phyloP scores from a whole-genome alignment of 2,113 vertebrate species.

The Lasiurus cinereus region DNA sequence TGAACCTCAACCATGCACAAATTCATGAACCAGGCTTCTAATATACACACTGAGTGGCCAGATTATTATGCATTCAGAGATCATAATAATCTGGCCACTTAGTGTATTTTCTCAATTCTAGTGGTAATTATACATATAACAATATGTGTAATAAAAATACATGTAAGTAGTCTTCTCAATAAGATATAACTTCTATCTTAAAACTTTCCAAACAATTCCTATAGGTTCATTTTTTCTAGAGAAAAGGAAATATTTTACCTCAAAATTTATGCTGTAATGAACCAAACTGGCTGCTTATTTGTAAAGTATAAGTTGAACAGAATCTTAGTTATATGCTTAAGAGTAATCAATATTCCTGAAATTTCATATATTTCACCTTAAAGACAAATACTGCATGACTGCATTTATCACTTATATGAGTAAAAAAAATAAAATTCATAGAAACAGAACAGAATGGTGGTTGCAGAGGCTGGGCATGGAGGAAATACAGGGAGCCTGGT shows the following conservation, averaged over 20 bases:
- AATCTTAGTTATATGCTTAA: conserved; percentile 9
- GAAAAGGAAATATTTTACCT: conserved; percentile 28
- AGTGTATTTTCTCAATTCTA: conserved; percentile 24
- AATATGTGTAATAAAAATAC: conserved; percentile 27
- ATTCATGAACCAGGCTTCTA: too few relatives aligned
- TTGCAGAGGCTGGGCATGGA: neutral
- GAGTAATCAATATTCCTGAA: neutral
- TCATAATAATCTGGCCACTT: too few relatives aligned
- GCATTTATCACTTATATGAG: neutral
- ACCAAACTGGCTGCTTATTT: conserved; percentile 29
- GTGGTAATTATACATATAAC: conserved; percentile 40
- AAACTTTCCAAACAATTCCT: conserved; percentile 36
- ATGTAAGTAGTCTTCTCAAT: neutral
- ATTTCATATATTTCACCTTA: conserved; percentile 26
- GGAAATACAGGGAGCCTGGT: neutral
- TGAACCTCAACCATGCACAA: too few relatives aligned
- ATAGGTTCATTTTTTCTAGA: conserved; percentile 34
- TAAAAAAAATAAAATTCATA: neutral
- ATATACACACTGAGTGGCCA: too few relatives aligned
- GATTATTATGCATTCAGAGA: too few relatives aligned
- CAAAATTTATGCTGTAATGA: conserved; percentile 24
- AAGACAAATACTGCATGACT: neutral
- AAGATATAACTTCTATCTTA: neutral
- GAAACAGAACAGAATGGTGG: neutral
- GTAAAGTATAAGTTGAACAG: conserved; percentile 6